Evolutionary conservation across 2,888 invertebrate species (phyloP).

Genomic region (Spicauda simplicius): DNA sequence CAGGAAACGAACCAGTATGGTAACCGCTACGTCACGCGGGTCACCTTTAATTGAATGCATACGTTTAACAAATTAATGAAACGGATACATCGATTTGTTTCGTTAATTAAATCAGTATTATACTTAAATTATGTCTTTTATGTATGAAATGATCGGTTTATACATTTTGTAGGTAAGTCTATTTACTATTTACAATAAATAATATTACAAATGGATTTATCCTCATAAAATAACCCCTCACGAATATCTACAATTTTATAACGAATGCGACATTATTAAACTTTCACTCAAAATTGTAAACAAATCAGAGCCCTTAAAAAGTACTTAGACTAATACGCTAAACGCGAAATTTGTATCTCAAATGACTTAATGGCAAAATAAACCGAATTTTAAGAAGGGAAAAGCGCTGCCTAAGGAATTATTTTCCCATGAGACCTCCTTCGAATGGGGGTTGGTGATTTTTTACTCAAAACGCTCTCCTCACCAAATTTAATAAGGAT

Average conservation of each 20-base stretch:
- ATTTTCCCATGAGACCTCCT: conserved; percentile 65
- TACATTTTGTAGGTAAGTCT: too few relatives aligned
- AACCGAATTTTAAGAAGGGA: conserved; percentile 61
- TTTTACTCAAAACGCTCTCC: conserved; percentile 44
- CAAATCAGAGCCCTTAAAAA: conserved; percentile 31
- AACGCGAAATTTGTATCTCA: conserved; percentile 38
- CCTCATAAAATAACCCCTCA: too few relatives aligned
- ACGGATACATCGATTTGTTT: too few relatives aligned
- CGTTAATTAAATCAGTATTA: too few relatives aligned
- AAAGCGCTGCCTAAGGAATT: conserved; percentile 60
- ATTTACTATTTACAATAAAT: too few relatives aligned
- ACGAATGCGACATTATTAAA: not conserved
- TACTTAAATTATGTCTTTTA: too few relatives aligned
- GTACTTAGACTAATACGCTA: conserved; percentile 20
- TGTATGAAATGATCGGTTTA: too few relatives aligned
- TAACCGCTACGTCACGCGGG: too few relatives aligned
- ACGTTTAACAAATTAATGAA: too few relatives aligned
- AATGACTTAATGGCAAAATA: conserved; percentile 47
- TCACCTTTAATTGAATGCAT: too few relatives aligned
- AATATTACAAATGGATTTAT: too few relatives aligned
- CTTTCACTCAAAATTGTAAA: conserved; percentile 17
- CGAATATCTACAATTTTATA: not conserved
- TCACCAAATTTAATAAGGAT: conserved; percentile 74
- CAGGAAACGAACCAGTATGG: too few relatives aligned
- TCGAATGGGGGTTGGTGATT: conserved; percentile 55